These are phyloP conservation scores for Calcarius lapponicus DNA, from an alignment of 2,797 vertebrate genomes.

Conservation along the genomic window DNA sequence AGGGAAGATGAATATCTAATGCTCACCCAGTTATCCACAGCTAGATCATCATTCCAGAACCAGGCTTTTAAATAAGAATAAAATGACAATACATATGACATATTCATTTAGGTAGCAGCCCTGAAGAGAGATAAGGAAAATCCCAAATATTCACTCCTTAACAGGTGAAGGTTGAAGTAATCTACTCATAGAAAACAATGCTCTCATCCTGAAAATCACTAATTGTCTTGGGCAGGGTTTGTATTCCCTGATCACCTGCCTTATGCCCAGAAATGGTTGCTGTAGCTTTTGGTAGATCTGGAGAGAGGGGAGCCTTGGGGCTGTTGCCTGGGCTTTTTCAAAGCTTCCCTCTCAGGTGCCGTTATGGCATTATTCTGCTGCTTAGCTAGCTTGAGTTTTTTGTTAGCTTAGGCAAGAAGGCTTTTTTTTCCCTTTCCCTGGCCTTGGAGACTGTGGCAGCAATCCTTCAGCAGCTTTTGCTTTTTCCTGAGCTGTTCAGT, in stretches of 20 bases:
- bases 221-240: neutral
- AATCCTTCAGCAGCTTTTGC: rapidly evolving
- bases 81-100: neutral
- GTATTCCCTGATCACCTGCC: neutral
- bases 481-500: neutral
- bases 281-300: rapidly evolving
- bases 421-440: neutral
- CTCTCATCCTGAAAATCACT: neutral
- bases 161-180: neutral
- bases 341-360: neutral
- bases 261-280: neutral
- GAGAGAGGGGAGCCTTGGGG: too few relatives aligned
- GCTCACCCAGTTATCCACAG: neutral
- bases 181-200: neutral
- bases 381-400: neutral
- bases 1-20: neutral
- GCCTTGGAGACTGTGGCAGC: rapidly evolving
- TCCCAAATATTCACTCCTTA: neutral
- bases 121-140: neutral
- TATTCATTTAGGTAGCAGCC: neutral
- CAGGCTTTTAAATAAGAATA: neutral
- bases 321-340: rapidly evolving
- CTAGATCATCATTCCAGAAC: neutral
- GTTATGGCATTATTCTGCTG: rapidly evolving
- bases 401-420: neutral